Conservation (phyloP, 37 sponge, comb jelly and placozoan species). For the Axinella damicornis region DNA sequence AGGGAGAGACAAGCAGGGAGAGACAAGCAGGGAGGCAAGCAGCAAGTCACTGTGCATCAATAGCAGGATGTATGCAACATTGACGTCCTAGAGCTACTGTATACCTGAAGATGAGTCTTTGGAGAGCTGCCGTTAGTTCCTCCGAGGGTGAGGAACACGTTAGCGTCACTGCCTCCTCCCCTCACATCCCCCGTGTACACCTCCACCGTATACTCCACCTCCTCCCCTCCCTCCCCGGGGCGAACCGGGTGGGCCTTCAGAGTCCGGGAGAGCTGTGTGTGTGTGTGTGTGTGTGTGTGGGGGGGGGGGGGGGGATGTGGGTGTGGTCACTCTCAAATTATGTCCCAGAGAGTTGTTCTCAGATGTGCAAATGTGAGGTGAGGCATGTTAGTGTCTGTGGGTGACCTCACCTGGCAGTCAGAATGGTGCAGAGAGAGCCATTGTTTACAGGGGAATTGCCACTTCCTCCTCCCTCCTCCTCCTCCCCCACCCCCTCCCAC, state of each 20-base stretch:
- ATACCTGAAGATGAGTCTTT: conserved; percentile 13
- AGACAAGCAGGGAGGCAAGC: too few species aligned
- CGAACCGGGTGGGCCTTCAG: conserved; percentile 2
- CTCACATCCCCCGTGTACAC: conserved; percentile 57
- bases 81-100: too few species aligned
- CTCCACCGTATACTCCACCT: conserved; percentile 17
- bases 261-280: conserved; percentile 6
- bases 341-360: too few species aligned
- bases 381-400: background rate
- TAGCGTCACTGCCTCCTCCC: conserved; percentile 86
- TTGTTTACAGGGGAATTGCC: conserved; percentile 79
- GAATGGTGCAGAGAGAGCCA: conserved; percentile 76
- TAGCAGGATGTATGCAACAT: too few species aligned
- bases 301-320: too few species aligned
- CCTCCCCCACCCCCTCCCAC: background rate
- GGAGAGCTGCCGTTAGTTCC: conserved; percentile 62
- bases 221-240: background rate
- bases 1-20: too few species aligned
- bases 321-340: too few species aligned
- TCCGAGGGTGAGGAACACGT: conserved; percentile 70
- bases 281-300: too few species aligned
- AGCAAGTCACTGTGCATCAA: too few species aligned
- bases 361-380: too few species aligned
- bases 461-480: conserved; percentile 33
- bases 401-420: conserved; percentile 59